Evolutionary conservation across 2,113 vertebrate genomes (phyloP).

Genomic region (Sphyrna mokarran): DNA sequence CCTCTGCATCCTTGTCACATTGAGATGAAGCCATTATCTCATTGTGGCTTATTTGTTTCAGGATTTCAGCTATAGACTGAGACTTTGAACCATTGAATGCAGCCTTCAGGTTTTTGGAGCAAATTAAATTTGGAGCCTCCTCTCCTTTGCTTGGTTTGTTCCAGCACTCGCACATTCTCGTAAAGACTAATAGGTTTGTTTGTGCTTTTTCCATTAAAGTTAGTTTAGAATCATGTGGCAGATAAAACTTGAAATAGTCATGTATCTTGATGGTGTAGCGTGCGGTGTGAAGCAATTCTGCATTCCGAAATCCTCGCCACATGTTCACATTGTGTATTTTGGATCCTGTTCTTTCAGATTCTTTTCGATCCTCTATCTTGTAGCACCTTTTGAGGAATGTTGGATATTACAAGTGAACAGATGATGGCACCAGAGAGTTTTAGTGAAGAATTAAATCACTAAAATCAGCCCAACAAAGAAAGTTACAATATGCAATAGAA

Average conservation of each 20-base stretch:
- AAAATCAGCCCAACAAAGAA: neutral
- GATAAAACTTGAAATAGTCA: neutral
- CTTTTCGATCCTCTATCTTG: neutral
- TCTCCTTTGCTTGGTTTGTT: neutral
- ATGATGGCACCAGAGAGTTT: neutral
- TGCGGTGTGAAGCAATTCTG: neutral
- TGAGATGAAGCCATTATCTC: too few relatives aligned
- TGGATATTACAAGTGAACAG: neutral
- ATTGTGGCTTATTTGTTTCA: too few relatives aligned
- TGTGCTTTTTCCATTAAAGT: neutral
- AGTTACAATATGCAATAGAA: neutral
- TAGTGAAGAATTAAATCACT: neutral
- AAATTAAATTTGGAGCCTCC: too few relatives aligned
- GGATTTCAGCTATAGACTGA: too few relatives aligned
- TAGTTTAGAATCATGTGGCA: neutral
- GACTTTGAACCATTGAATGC: too few relatives aligned
- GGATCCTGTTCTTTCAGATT: neutral
- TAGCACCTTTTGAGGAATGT: neutral
- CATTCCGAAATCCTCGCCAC: neutral
- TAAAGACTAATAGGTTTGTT: too few relatives aligned
- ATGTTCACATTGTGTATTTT: neutral
- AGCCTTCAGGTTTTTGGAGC: too few relatives aligned
- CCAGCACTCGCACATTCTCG: too few relatives aligned
- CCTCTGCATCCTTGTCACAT: too few relatives aligned
- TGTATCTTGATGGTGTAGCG: neutral